A percentile compares a stretch with the other conserved stretches of the same genome.
Evolutionary conservation across 23 tunicate species (phyloP).

Genomic region (Diplosoma virens): DNA sequence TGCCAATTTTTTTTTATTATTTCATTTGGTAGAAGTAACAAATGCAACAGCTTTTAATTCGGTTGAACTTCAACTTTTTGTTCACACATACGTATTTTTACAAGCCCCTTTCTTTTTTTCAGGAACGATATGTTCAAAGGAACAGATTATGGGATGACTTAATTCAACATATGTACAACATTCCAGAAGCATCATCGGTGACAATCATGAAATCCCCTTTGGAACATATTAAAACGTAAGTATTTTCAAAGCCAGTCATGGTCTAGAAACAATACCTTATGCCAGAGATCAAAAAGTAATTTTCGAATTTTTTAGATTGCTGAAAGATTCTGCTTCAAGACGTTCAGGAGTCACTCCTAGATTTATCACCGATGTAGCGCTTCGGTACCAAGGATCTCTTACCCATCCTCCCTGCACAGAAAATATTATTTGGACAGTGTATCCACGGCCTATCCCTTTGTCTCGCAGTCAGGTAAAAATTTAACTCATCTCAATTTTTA

Average conservation of each 20-base stretch:
- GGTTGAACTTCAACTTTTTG: too few relatives aligned
- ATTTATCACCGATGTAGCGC: constrained; percentile 10
- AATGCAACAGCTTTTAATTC: too few relatives aligned
- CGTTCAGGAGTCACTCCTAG: background rate
- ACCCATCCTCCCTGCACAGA: constrained; percentile 41
- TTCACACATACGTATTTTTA: background rate
- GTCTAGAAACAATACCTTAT: too few relatives aligned
- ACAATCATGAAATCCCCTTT: background rate
- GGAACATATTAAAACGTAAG: constrained; percentile 1
- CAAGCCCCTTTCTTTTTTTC: background rate
- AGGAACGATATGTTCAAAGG: constrained; percentile 13
- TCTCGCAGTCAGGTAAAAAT: constrained; percentile 26
- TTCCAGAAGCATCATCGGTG: background rate
- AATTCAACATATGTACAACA: background rate
- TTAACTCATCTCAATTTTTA: too few relatives aligned
- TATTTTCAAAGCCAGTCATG: too few relatives aligned
- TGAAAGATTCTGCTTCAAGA: constrained; percentile 7
- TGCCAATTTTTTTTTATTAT: too few relatives aligned
- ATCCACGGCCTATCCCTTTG: constrained; percentile 28
- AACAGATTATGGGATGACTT: background rate
- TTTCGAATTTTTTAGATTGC: constrained; percentile 5
- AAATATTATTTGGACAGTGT: constrained; percentile 30
- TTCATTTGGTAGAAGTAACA: too few relatives aligned
- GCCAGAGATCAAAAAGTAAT: too few relatives aligned
- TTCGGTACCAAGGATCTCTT: constrained; percentile 26